Evolutionary conservation across 2,113 vertebrate genomes (phyloP).

Genomic region (Oxygymnocypris stewartii): DNA sequence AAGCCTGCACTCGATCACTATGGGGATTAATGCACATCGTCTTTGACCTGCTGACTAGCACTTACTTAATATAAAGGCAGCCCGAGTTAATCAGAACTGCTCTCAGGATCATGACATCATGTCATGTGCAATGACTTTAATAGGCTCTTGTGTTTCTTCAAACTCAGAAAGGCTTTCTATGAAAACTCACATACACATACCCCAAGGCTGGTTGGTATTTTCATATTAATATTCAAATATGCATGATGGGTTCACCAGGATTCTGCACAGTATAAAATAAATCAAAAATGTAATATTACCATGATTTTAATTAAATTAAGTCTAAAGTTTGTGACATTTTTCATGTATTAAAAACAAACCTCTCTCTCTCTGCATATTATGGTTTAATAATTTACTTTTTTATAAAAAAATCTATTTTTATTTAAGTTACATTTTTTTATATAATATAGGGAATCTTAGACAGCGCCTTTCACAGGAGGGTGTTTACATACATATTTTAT

Average conservation of each 20-base stretch:
- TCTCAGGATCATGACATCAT: not conserved
- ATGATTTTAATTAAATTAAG: not conserved
- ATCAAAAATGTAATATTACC: not conserved
- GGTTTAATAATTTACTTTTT: too few species aligned
- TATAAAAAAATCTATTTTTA: too few species aligned
- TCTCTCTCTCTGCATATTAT: too few species aligned
- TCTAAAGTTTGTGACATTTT: too few species aligned
- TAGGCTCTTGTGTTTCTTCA: not conserved
- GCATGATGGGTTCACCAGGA: not conserved
- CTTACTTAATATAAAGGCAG: constrained; percentile 29
- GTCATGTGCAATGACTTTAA: not conserved
- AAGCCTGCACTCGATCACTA: constrained; percentile 12
- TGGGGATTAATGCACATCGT: constrained; percentile 28
- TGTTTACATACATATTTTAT: too few species aligned
- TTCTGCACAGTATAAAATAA: constrained; percentile 4
- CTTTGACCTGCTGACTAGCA: constrained; percentile 39
- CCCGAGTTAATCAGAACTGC: constrained; percentile 4
- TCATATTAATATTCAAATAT: not conserved
- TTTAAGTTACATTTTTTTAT: too few species aligned
- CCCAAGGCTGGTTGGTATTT: not conserved
- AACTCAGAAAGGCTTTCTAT: not conserved
- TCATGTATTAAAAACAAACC: too few species aligned
- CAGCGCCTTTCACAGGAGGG: too few species aligned
- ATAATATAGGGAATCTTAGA: too few species aligned
- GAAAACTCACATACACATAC: not conserved